These are phyloP conservation scores for Agelaius phoeniceus DNA, from an alignment of 2,113 vertebrate species.

Conservation along the genomic window DNA sequence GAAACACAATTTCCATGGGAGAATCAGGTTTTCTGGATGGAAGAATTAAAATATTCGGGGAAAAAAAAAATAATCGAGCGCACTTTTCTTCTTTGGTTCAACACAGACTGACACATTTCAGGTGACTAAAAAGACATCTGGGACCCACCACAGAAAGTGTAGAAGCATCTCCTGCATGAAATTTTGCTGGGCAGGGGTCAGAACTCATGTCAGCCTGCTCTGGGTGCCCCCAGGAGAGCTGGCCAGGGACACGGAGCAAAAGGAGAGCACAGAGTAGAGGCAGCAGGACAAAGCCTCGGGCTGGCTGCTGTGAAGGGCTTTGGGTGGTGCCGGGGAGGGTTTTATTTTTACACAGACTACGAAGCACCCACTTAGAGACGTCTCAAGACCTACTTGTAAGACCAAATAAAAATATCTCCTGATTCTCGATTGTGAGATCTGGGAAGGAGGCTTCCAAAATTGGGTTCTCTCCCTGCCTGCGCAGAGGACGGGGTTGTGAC, in stretches of 20 bases:
- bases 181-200: background rate
- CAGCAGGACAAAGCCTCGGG: background rate
- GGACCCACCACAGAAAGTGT: background rate
- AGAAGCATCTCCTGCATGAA: background rate
- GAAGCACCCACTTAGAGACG: background rate
- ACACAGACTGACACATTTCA: background rate
- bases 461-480: background rate
- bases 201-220: background rate
- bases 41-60: constrained; percentile 13
- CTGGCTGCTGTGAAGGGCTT: background rate
- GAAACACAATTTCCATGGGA: constrained; percentile 28
- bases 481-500: background rate
- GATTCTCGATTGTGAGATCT: background rate
- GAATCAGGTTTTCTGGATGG: background rate
- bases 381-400: constrained; percentile 41
- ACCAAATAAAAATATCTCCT: constrained; percentile 31
- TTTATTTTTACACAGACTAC: background rate
- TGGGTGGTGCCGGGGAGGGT: fast-evolving
- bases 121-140: background rate
- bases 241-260: background rate
- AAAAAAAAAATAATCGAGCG: background rate
- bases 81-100: background rate
- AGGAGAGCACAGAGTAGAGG: background rate
- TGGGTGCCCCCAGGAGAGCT: background rate
- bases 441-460: constrained; percentile 24